phyloP scores from a whole-genome alignment of 2,888 invertebrate species.

The Parasteatoda lunata region DNA sequence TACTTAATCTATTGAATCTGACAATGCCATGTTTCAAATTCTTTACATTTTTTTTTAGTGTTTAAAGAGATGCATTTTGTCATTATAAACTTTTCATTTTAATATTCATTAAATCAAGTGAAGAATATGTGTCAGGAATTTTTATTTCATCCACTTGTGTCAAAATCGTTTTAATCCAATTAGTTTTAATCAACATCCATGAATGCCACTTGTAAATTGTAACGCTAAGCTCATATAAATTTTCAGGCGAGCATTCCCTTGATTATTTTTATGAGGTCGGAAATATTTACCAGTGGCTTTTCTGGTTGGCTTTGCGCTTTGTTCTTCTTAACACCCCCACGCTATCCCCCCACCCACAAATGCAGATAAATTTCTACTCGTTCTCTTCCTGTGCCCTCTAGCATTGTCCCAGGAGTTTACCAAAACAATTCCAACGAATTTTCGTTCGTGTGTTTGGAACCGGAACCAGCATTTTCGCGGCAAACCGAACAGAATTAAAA shows the following conservation, averaged over 20 bases:
- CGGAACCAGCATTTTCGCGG: constrained; percentile 28
- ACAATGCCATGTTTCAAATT: no score
- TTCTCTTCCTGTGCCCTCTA: background rate
- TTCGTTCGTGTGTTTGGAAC: constrained; percentile 17
- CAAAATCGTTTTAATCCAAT: no score
- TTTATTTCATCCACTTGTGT: no score
- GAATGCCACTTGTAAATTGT: background rate
- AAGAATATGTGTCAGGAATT: no score
- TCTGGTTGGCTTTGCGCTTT: background rate
- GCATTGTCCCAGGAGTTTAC: background rate
- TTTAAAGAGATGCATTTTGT: no score
- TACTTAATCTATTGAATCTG: no score
- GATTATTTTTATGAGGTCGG: background rate
- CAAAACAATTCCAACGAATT: constrained; percentile 33
- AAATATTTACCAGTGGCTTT: constrained; percentile 5
- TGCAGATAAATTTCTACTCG: background rate
- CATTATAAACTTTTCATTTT: no score
- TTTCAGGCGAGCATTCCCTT: background rate
- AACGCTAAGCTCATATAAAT: background rate
- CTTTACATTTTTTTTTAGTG: no score
- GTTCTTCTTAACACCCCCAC: background rate
- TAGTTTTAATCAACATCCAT: no score
- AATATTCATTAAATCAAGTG: no score
- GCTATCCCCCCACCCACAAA: background rate
- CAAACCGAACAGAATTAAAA: constrained; percentile 42